Evolutionary conservation across 2,113 vertebrate species (phyloP).

Genomic region (Harpagus bidentatus): DNA sequence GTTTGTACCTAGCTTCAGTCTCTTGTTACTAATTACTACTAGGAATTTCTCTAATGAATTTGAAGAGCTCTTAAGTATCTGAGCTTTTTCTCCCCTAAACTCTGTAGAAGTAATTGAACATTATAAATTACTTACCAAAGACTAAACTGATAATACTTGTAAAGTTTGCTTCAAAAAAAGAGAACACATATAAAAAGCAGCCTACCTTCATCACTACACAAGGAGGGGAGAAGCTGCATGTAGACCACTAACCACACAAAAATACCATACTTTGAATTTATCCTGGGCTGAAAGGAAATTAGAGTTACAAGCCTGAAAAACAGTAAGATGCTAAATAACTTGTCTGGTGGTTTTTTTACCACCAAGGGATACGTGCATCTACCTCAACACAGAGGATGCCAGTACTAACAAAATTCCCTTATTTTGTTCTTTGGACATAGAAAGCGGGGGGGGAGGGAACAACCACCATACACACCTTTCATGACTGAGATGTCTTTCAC

Average conservation of each 20-base stretch:
- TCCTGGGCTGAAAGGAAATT: neutral
- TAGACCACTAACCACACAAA: neutral
- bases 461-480: neutral
- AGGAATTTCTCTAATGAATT: neutral
- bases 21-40: neutral
- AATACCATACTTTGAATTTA: neutral
- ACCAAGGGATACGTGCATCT: neutral
- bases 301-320: neutral
- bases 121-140: neutral
- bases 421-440: neutral
- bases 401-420: neutral
- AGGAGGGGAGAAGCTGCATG: neutral
- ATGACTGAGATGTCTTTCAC: neutral
- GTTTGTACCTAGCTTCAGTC: neutral
- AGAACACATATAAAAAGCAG: neutral
- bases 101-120: neutral
- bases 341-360: neutral
- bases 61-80: neutral
- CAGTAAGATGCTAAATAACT: neutral
- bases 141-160: neutral
- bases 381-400: neutral
- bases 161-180: neutral
- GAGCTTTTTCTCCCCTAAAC: neutral
- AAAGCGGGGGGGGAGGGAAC: rapidly evolving
- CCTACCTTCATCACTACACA: neutral